phyloP scores from a whole-genome alignment of 2,797 vertebrate genomes.

The Fistularia commersonii region DNA sequence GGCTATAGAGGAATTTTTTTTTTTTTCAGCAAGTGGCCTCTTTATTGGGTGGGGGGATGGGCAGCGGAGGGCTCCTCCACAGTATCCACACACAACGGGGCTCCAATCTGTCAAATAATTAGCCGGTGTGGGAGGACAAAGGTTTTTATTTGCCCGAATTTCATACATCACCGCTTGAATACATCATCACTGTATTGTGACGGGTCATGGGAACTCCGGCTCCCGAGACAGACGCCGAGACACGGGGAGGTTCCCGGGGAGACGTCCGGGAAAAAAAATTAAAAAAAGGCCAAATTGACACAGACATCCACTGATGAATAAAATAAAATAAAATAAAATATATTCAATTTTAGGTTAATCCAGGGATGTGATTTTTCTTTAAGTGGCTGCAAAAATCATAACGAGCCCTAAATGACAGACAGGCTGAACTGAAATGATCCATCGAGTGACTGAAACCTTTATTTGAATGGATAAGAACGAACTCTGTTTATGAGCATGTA shows the following conservation, averaged over 20 bases:
- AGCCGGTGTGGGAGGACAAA: slow-evolving; percentile 59
- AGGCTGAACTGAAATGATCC: too few relatives aligned
- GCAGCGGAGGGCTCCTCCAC: slow-evolving; percentile 52
- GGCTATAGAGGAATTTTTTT: slow-evolving; percentile 70
- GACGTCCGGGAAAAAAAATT: slow-evolving; percentile 9
- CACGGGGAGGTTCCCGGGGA: background rate
- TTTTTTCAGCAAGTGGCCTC: slow-evolving; percentile 68
- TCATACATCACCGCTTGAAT: slow-evolving; percentile 62
- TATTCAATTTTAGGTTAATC: too few relatives aligned
- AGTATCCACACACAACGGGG: slow-evolving; percentile 71
- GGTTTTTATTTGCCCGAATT: slow-evolving; percentile 65
- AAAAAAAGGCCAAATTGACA: slow-evolving; percentile 1
- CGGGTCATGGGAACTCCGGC: slow-evolving; percentile 68
- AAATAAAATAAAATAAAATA: too few relatives aligned
- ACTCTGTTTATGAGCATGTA: too few relatives aligned
- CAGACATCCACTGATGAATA: too few relatives aligned
- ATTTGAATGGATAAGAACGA: too few relatives aligned
- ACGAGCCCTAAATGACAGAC: too few relatives aligned
- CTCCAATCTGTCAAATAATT: slow-evolving; percentile 67
- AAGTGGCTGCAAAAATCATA: too few relatives aligned
- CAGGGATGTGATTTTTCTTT: too few relatives aligned
- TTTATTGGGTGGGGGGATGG: slow-evolving; percentile 66
- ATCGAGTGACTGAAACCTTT: too few relatives aligned
- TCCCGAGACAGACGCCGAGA: background rate
- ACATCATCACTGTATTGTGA: slow-evolving; percentile 71